Evolutionary conservation across 2,888 invertebrate species (phyloP).

Genomic region (Thalpophila matura): DNA sequence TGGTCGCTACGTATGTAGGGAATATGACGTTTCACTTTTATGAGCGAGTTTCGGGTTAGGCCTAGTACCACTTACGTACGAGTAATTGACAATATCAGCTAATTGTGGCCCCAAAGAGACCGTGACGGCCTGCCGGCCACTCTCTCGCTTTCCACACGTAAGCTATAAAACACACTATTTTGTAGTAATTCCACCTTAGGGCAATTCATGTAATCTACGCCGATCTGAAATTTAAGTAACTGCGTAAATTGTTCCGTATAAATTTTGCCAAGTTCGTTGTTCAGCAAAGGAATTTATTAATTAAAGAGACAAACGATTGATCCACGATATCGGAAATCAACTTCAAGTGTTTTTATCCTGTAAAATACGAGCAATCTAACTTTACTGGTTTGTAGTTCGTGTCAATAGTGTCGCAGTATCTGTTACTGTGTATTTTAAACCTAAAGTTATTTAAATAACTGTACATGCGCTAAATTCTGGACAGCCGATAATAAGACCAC

Average conservation of each 20-base stretch:
- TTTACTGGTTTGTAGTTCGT: too few species aligned
- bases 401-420: too few species aligned
- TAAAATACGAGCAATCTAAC: too few species aligned
- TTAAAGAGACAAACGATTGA: too few species aligned
- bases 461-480: too few species aligned
- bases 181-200: slow-evolving; percentile 52
- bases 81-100: slow-evolving; percentile 78
- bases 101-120: slow-evolving; percentile 79
- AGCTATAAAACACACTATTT: slow-evolving; percentile 45
- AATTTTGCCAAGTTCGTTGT: neutral
- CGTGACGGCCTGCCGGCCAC: slow-evolving; percentile 70
- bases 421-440: too few species aligned
- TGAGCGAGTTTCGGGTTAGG: slow-evolving; percentile 37
- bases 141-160: slow-evolving; percentile 75
- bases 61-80: slow-evolving; percentile 22
- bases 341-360: too few species aligned
- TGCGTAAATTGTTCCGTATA: neutral
- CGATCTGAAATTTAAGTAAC: slow-evolving; percentile 31
- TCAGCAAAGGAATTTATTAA: too few species aligned
- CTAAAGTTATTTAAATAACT: too few species aligned
- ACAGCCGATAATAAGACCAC: too few species aligned
- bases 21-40: slow-evolving; percentile 53
- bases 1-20: slow-evolving; percentile 39
- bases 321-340: too few species aligned
- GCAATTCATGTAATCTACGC: slow-evolving; percentile 24